Conservation (phyloP, 1,140 invertebrate species). For the Limonius californicus region DNA sequence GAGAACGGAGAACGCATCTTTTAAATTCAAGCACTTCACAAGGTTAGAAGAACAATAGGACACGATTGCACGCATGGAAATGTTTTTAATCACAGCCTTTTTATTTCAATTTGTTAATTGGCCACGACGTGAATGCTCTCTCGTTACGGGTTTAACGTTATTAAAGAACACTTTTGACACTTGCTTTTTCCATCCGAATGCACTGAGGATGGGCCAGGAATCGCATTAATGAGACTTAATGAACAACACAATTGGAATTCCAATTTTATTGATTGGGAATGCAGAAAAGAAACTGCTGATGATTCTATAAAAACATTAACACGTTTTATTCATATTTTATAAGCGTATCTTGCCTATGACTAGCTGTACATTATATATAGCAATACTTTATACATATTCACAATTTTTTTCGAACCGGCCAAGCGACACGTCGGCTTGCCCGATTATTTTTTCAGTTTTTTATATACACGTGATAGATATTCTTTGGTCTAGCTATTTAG, state of each 20-base stretch:
- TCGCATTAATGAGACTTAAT: not conserved
- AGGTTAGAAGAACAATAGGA: too few relatives aligned
- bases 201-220: too few relatives aligned
- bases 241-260: slow-evolving; percentile 8
- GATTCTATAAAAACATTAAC: slow-evolving; percentile 46
- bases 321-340: slow-evolving; percentile 47
- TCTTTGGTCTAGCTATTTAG: slow-evolving; percentile 46
- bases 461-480: slow-evolving; percentile 44
- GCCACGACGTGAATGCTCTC: too few relatives aligned
- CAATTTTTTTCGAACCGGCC: slow-evolving; percentile 36
- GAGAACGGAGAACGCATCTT: too few relatives aligned
- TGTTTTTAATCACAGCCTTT: too few relatives aligned
- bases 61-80: too few relatives aligned
- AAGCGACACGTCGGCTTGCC: slow-evolving; percentile 20
- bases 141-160: too few relatives aligned
- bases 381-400: slow-evolving; percentile 47
- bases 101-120: too few relatives aligned
- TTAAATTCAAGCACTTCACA: too few relatives aligned
- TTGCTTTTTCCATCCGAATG: too few relatives aligned
- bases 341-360: slow-evolving; percentile 49
- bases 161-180: too few relatives aligned
- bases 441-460: slow-evolving; percentile 35
- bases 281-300: slow-evolving; percentile 13
- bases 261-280: slow-evolving; percentile 10
- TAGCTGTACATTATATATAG: slow-evolving; percentile 49